Conservation (phyloP, 1,140 invertebrate species). For the Lepidurus arcticus region DNA sequence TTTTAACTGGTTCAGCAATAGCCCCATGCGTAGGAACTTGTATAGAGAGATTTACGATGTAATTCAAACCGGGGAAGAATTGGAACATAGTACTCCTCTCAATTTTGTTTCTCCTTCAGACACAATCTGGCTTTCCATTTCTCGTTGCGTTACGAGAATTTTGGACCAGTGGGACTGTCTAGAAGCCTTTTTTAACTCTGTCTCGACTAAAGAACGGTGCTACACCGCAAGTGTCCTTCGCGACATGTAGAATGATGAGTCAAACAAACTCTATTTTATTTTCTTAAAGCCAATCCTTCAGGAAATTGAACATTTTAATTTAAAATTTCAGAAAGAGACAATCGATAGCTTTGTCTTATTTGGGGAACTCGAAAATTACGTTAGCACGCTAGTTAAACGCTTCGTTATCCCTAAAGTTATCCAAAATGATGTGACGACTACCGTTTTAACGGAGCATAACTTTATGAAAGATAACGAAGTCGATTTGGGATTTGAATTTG, state of each 20-base stretch:
- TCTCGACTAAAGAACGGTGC: conserved; percentile 4
- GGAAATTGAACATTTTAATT: too few relatives aligned
- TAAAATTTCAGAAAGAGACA: neutral
- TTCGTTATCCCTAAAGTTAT: neutral
- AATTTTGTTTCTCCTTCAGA: neutral
- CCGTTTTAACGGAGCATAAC: neutral
- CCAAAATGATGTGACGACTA: neutral
- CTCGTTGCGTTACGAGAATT: neutral
- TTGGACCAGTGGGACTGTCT: neutral
- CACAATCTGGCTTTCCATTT: neutral
- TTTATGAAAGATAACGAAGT: neutral
- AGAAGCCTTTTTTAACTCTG: neutral
- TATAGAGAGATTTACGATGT: conserved; percentile 41
- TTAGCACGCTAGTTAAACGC: neutral
- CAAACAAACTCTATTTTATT: conserved; percentile 1
- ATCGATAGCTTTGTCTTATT: neutral
- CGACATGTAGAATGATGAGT: neutral
- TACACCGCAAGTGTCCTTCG: conserved; percentile 4
- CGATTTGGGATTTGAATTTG: neutral
- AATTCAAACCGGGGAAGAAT: conserved; percentile 40
- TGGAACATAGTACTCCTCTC: conserved; percentile 24
- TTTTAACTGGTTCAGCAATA: conserved; percentile 43
- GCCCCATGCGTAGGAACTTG: conserved; percentile 37
- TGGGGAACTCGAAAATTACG: neutral
- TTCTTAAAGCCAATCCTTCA: neutral